These are phyloP conservation scores for Sycophila sp. DNA, from an alignment of 1,140 invertebrate species.

Conservation along the genomic window DNA sequence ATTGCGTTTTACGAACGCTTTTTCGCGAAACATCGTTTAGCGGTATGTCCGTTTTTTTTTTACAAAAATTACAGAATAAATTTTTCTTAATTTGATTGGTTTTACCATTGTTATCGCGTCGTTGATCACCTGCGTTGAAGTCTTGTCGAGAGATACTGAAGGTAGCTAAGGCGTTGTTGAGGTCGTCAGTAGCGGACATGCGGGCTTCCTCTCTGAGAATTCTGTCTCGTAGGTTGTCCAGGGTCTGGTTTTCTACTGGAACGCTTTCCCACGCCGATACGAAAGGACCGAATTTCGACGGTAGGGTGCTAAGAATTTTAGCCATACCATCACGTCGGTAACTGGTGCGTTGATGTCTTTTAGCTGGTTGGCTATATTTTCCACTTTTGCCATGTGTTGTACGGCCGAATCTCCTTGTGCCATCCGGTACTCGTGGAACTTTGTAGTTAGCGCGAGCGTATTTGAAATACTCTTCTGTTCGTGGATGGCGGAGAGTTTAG, in stretches of 20 bases:
- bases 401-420: background rate
- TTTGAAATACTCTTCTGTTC: conserved; percentile 8
- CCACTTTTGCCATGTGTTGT: background rate
- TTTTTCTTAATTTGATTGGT: background rate
- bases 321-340: conserved; percentile 34
- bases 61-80: conserved; percentile 7
- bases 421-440: conserved; percentile 9
- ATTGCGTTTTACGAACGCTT: background rate
- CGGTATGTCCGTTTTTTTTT: conserved; percentile 19
- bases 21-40: background rate
- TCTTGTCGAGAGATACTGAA: background rate
- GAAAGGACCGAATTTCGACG: conserved; percentile 27
- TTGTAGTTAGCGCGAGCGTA: background rate
- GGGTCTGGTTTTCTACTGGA: background rate
- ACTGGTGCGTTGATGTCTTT: background rate
- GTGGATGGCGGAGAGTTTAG: background rate
- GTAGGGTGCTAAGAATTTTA: conserved; percentile 37
- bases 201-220: conserved; percentile 36
- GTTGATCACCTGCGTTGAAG: background rate
- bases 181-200: background rate
- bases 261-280: conserved; percentile 38
- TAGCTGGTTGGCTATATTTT: background rate
- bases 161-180: background rate
- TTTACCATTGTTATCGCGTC: background rate
- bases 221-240: conserved; percentile 26